Evolutionary conservation across 2,113 vertebrate species (phyloP), one percentile per base, ranked within the genome.

Genomic region (Hirundichthys speculiger): DNA sequence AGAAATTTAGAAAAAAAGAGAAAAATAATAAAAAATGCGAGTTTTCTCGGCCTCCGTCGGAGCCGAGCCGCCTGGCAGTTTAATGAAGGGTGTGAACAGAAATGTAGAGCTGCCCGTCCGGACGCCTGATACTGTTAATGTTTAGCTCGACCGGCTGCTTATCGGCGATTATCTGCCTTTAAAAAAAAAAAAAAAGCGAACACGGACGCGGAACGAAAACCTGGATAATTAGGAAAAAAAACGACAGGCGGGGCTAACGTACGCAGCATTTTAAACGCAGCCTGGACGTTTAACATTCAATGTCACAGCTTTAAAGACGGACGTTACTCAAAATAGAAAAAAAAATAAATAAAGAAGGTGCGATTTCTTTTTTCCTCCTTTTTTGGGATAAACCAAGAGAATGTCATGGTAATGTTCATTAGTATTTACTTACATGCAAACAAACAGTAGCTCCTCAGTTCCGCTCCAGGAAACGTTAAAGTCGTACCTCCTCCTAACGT

Each of bases 371-470:
- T 1, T 3, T 11, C 7, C 0, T 1, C n/a, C n/a, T 2, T 0
- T 48, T 34, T 34, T 34, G 30, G 7, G 30, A 2, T n/a, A n/a
- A n/a, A n/a, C n/a, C 22, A n/a, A 64, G 2, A 8, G 0, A 7
- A 1, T 3, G 13, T 14, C 4, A 59, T 13, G 19, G 1, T 2
- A 20, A 54, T 16, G 25, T 49, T 45, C 7, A 15, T 14, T 21
- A 2, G 2, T 25, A 52, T 66, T 27, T 54, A 90, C 88, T 89
- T 88, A 91, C 87, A 87, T 85, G 69, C 54, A 79, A 85, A 84
- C 84, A 63, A 45, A 83, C 78, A 72, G 84, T 71, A 77, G 78
- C 21, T 84, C 75, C 76, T 80, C 80, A n/a, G n/a, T 55, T 74
- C 70, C 25, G 18, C 56, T 56, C 75, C 53, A 38, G 58, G 24